Evolutionary conservation across 2,113 vertebrate genomes (phyloP).

Genomic region (Saimiri boliviensis): DNA sequence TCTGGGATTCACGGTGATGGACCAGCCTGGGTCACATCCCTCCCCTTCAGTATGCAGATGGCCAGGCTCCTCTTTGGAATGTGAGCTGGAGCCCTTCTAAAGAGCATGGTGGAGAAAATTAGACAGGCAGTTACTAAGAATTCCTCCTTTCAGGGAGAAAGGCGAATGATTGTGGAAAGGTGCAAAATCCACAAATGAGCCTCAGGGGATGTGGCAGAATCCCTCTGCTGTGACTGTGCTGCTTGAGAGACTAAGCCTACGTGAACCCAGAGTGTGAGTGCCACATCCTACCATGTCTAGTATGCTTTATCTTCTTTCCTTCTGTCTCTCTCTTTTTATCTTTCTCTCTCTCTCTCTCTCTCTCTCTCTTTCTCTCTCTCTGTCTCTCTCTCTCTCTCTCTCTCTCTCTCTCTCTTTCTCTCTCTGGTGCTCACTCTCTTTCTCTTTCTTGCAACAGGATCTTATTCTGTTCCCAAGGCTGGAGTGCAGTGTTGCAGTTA

Average conservation of each 20-base stretch:
- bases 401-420: too few species aligned
- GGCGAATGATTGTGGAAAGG: background rate
- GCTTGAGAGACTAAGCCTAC: background rate
- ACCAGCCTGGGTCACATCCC: rapidly evolving
- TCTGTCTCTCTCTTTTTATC: background rate
- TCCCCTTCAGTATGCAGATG: background rate
- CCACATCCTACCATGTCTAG: background rate
- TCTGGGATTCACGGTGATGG: background rate
- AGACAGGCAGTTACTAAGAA: background rate
- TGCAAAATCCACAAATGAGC: background rate
- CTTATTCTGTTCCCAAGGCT: background rate
- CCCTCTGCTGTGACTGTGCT: background rate
- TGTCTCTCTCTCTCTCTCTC: too few species aligned
- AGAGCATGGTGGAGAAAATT: background rate
- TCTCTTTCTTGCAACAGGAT: background rate
- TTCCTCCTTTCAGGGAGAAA: background rate
- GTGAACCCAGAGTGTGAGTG: too few species aligned
- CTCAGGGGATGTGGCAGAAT: too few species aligned
- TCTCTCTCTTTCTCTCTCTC: background rate
- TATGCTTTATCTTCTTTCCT: background rate
- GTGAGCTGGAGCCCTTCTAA: background rate
- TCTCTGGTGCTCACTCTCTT: too few species aligned
- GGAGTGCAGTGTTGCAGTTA: background rate
- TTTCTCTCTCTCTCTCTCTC: too few species aligned
- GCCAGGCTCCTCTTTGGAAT: background rate